Conservation (phyloP, 2,888 invertebrate species). For the Plagodis dolabraria region DNA sequence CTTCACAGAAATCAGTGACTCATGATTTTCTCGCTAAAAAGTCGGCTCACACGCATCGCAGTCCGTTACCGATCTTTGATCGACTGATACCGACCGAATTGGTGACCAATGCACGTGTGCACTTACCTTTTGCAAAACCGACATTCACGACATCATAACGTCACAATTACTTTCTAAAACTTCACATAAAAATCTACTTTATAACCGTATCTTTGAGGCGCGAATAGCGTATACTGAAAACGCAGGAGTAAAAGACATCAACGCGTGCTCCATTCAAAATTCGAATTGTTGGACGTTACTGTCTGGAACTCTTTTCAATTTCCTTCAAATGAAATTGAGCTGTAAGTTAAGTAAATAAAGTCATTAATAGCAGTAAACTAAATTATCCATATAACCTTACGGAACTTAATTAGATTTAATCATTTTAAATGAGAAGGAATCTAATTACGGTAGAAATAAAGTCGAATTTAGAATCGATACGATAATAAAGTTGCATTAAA, state of each 20-base stretch:
- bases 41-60: conserved; percentile 54
- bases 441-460: conserved; percentile 8
- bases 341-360: neutral
- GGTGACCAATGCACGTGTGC: conserved; percentile 62
- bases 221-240: conserved; percentile 9
- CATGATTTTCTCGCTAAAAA: conserved; percentile 46
- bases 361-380: neutral
- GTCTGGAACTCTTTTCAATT: conserved; percentile 9
- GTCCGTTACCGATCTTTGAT: conserved; percentile 68
- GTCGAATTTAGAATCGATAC: conserved; percentile 3
- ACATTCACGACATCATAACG: conserved; percentile 28
- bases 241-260: conserved; percentile 27
- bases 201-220: neutral
- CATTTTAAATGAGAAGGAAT: neutral
- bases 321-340: conserved; percentile 12
- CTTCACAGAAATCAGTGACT: conserved; percentile 32
- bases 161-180: conserved; percentile 9
- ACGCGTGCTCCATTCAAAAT: conserved; percentile 29
- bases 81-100: conserved; percentile 42
- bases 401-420: neutral
- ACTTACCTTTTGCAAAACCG: conserved; percentile 56
- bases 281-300: conserved; percentile 20
- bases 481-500: neutral
- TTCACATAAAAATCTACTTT: conserved; percentile 11
- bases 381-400: neutral